phyloP scores from a whole-genome alignment of 2,113 vertebrate genomes.

The Atrichornis clamosus region DNA sequence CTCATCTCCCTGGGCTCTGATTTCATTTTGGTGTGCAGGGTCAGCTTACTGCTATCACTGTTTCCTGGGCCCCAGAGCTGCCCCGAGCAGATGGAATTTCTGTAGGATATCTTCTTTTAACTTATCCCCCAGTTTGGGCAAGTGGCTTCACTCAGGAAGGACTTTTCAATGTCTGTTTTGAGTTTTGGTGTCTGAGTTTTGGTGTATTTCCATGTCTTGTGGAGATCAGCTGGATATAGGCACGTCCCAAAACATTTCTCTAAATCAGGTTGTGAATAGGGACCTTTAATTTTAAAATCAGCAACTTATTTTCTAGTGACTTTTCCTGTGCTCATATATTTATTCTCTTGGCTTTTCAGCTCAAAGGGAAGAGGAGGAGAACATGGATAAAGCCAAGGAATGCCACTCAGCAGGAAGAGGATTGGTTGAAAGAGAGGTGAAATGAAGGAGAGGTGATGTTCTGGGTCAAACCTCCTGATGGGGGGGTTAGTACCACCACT shows the following conservation, averaged over 20 bases:
- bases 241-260: neutral
- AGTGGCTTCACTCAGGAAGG: neutral
- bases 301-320: neutral
- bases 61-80: neutral
- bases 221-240: neutral
- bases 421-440: neutral
- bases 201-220: neutral
- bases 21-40: neutral
- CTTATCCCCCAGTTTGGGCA: neutral
- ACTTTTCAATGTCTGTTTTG: neutral
- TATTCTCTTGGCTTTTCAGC: conserved; percentile 34
- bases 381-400: neutral
- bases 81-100: neutral
- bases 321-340: neutral
- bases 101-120: neutral
- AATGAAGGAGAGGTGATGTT: neutral
- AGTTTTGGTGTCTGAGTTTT: neutral
- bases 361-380: neutral
- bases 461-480: too few relatives aligned
- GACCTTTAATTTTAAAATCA: neutral
- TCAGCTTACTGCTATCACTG: neutral
- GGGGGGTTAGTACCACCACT: neutral
- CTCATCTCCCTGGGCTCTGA: neutral
- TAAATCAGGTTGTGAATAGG: neutral
- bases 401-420: neutral